Evolutionary conservation across 2,888 invertebrate genomes (phyloP).

Genomic region (Biston stratarius): DNA sequence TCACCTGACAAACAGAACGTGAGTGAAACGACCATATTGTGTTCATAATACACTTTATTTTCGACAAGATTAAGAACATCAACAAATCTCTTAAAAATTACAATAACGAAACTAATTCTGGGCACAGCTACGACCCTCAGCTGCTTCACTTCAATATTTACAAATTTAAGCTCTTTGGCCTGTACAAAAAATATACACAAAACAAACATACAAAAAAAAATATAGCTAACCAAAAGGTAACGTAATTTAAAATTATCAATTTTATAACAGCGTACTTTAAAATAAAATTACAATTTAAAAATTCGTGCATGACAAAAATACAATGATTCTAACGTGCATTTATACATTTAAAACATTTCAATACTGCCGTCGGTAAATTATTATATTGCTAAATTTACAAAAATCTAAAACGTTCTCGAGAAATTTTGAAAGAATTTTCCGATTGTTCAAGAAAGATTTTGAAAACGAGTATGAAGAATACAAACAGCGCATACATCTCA

Average conservation of each 20-base stretch:
- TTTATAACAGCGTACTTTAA: constrained; percentile 72
- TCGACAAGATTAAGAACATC: constrained; percentile 85
- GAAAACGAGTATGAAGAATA: neutral
- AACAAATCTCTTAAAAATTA: constrained; percentile 86
- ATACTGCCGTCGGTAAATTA: constrained; percentile 72
- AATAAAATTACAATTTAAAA: constrained; percentile 54
- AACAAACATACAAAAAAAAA: constrained; percentile 61
- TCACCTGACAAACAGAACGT: neutral
- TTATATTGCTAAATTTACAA: constrained; percentile 43
- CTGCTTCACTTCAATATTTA: constrained; percentile 74
- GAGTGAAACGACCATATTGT: constrained; percentile 52
- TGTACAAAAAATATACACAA: constrained; percentile 78
- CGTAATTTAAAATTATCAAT: constrained; percentile 81
- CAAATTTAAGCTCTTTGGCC: constrained; percentile 84
- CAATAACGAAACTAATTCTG: constrained; percentile 79
- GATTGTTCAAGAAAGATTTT: constrained; percentile 2
- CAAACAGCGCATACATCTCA: neutral
- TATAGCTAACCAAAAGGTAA: constrained; percentile 78
- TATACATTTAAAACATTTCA: constrained; percentile 48
- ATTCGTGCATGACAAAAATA: constrained; percentile 41
- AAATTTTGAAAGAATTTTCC: constrained; percentile 28
- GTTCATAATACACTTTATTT: constrained; percentile 79
- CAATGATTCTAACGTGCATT: constrained; percentile 42
- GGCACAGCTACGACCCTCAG: constrained; percentile 65
- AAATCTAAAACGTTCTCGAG: constrained; percentile 23